Evolutionary conservation across 2,113 vertebrate species (phyloP).

Genomic region (Corythoichthys intestinalis): DNA sequence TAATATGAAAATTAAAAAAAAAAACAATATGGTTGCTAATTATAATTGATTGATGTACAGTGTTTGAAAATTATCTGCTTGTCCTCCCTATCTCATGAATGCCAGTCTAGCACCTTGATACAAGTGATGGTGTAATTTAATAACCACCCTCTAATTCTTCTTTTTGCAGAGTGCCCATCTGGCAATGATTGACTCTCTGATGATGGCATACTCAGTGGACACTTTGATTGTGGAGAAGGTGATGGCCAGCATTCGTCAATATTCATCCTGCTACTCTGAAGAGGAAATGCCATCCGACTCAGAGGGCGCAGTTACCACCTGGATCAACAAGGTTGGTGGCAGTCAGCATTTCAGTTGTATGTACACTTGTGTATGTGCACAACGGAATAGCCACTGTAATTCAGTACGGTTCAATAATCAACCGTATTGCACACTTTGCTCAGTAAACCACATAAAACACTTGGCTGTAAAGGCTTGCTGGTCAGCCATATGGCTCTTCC

Average conservation of each 20-base stretch:
- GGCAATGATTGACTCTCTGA: conserved; percentile 93
- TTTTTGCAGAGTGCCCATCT: conserved; percentile 84
- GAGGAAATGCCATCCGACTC: conserved; percentile 88
- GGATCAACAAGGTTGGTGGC: conserved; percentile 91
- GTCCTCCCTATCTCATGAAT: background rate
- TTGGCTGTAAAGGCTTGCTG: conserved; percentile 23
- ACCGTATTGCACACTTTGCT: conserved; percentile 16
- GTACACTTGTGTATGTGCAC: background rate
- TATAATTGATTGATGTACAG: too few relatives aligned
- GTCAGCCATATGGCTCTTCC: conserved; percentile 42
- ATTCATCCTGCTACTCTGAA: conserved; percentile 80
- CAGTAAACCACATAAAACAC: conserved; percentile 20
- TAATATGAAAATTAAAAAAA: too few relatives aligned
- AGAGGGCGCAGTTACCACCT: conserved; percentile 88
- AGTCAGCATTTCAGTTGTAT: background rate
- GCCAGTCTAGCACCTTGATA: background rate
- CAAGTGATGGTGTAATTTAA: background rate
- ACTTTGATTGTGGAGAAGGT: conserved; percentile 89
- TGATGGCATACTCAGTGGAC: conserved; percentile 95
- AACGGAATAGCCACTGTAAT: background rate
- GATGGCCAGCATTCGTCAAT: conserved; percentile 80
- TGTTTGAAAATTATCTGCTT: background rate
- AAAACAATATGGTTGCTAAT: too few relatives aligned
- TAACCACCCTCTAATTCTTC: background rate
- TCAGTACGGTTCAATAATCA: background rate